Conservation (phyloP, 2,113 vertebrate species). For the Saguinus imperator region DNA sequence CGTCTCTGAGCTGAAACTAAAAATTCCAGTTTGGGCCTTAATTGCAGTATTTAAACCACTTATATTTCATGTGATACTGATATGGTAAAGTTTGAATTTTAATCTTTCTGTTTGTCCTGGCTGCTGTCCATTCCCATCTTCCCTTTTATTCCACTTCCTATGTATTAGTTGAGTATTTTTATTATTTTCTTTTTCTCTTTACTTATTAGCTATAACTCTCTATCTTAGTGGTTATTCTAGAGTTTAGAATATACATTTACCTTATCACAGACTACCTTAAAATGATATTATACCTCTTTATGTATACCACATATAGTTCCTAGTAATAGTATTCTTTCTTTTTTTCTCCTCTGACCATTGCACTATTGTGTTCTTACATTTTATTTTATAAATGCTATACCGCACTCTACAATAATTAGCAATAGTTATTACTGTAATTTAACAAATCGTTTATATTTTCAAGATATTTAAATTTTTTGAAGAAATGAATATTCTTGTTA, state of each 20-base stretch:
- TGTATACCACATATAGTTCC: not conserved
- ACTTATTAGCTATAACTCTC: not conserved
- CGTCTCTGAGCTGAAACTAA: not conserved
- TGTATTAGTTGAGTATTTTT: not conserved
- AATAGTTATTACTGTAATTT: not conserved
- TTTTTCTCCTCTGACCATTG: not conserved
- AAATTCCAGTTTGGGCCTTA: not conserved
- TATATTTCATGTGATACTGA: not conserved
- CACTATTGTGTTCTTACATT: not conserved
- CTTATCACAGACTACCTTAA: not conserved
- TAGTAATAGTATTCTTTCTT: not conserved
- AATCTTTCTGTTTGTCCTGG: not conserved
- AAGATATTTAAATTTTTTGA: not conserved
- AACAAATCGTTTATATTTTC: not conserved
- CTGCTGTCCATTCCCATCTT: not conserved
- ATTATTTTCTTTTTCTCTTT: not conserved
- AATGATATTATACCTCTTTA: not conserved
- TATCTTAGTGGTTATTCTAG: not conserved
- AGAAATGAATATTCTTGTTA: not conserved
- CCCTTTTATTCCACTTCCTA: not conserved
- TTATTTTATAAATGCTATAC: not conserved
- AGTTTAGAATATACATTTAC: not conserved
- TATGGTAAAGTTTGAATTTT: not conserved
- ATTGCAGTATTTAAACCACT: not conserved
- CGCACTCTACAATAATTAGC: not conserved